Conservation (phyloP, 23 tunicate species). For the Corella eumyota region DNA sequence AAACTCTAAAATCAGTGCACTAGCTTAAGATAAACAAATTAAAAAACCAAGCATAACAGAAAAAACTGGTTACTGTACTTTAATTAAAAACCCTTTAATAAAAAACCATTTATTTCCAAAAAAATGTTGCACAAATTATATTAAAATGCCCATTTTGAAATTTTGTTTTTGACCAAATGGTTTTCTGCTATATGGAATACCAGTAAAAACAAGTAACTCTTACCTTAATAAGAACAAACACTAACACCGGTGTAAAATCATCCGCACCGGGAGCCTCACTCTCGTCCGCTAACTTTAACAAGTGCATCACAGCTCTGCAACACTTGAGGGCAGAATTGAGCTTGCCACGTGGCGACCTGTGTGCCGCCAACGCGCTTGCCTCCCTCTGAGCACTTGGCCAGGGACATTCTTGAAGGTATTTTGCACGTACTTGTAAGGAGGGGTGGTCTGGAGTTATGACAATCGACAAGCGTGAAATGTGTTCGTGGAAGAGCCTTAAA, state of each 20-base stretch:
- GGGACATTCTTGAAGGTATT: conserved; percentile 84
- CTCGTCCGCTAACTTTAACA: conserved; percentile 82
- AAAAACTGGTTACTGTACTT: too few species aligned
- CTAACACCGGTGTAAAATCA: conserved; percentile 92
- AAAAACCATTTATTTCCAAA: too few species aligned
- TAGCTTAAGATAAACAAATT: too few species aligned
- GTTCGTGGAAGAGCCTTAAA: conserved; percentile 52
- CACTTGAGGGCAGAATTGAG: conserved; percentile 75
- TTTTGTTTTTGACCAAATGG: too few species aligned
- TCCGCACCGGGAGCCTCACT: conserved; percentile 88
- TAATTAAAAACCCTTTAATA: too few species aligned
- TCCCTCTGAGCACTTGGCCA: conserved; percentile 97
- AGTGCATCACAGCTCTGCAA: conserved; percentile 80
- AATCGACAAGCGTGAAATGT: conserved; percentile 59
- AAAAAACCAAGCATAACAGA: too few species aligned
- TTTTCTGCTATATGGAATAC: too few species aligned
- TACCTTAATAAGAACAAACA: conserved; percentile 86
- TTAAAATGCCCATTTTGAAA: too few species aligned
- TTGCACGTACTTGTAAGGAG: conserved; percentile 50
- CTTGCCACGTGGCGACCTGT: conserved; percentile 83
- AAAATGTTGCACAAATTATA: too few species aligned
- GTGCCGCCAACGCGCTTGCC: conserved; percentile 61
- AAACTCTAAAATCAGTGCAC: too few species aligned
- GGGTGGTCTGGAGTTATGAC: conserved; percentile 77
- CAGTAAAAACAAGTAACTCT: neutral